phyloP scores from a whole-genome alignment of 2,113 vertebrate genomes.

The Chaenogobius annularis region DNA sequence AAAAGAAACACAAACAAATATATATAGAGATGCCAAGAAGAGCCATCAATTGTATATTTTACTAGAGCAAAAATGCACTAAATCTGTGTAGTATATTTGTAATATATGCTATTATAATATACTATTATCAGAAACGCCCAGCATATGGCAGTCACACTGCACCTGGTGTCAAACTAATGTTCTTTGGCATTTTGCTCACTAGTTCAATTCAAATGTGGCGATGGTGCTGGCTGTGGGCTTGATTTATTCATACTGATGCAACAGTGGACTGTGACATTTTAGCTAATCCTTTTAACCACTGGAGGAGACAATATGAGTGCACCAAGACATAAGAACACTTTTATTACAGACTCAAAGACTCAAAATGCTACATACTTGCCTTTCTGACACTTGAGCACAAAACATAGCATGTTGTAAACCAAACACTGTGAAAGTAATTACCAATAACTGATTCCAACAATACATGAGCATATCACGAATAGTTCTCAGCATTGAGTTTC shows the following conservation, averaged over 20 bases:
- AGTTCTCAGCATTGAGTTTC: not conserved
- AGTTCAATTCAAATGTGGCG: slow-evolving; percentile 21
- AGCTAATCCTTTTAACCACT: slow-evolving; percentile 41
- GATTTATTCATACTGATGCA: slow-evolving; percentile 14
- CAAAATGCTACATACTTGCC: slow-evolving; percentile 3
- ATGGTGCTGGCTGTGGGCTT: slow-evolving; percentile 34
- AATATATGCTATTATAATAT: not conserved
- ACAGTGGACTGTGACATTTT: slow-evolving; percentile 42
- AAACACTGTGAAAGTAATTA: too few relatives aligned
- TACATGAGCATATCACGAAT: not conserved
- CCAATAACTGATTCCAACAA: not conserved
- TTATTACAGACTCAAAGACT: slow-evolving; percentile 18
- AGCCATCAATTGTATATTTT: not conserved
- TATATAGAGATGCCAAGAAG: too few relatives aligned
- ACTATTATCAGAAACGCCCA: not conserved
- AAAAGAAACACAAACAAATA: too few relatives aligned
- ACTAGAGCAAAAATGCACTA: not conserved
- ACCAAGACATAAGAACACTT: slow-evolving; percentile 20
- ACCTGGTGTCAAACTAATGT: slow-evolving; percentile 21
- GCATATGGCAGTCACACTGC: not conserved
- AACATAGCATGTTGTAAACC: not conserved
- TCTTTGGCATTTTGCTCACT: slow-evolving; percentile 17
- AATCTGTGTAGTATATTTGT: not conserved
- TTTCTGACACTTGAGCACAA: not conserved
- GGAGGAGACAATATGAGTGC: slow-evolving; percentile 31